Evolutionary conservation across 2,888 invertebrate species (phyloP), one percentile per base, ranked within the genome.

Genomic region (Phoronis australis): DNA sequence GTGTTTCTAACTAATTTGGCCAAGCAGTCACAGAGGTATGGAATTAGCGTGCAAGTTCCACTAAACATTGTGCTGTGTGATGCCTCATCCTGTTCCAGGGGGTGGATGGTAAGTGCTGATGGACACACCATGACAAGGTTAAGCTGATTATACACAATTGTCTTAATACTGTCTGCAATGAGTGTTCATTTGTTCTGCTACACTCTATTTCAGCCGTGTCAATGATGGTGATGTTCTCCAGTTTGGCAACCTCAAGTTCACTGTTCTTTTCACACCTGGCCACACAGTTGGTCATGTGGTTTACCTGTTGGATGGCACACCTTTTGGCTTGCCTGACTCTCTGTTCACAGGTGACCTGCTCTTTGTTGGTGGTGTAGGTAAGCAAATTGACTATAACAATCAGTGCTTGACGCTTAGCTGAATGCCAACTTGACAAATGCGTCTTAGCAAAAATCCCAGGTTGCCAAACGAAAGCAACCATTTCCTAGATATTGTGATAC

Each of bases 281-380:
- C 74, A 74, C 53, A 74, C 74, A 0, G 60, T 62, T 2, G 74
- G 73, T n/a, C 74, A 74, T 51, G 60, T 67, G 20, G 64, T 69
- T 6, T 74, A 68, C 50, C 23, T 68, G 1, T 59, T 74, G 18
- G 66, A 69, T 39, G 72, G 73, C 6, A 47, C 53, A 2, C 58
- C 60, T 1, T 68, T 66, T 44, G 63, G 62, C 4, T 65, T 62
- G 9, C 65, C 68, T 4, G 66, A 66, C 39, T 64, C 59, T 40
- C 48, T 73, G 9, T 74, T 74, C 54, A 69, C 71, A n/a, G 74
- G 74, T 6, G 74, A 74, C 48, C 67, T 65, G 48, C 54, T 74
- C 12, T 74, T 74, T 51, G 47, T 73, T 6, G 63, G 62, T 18
- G 74, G 72, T 21, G 67, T 66, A 60, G 74, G 74, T 73, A 53